Conservation (phyloP, 2,797 vertebrate genomes). For the Cygnus olor region DNA sequence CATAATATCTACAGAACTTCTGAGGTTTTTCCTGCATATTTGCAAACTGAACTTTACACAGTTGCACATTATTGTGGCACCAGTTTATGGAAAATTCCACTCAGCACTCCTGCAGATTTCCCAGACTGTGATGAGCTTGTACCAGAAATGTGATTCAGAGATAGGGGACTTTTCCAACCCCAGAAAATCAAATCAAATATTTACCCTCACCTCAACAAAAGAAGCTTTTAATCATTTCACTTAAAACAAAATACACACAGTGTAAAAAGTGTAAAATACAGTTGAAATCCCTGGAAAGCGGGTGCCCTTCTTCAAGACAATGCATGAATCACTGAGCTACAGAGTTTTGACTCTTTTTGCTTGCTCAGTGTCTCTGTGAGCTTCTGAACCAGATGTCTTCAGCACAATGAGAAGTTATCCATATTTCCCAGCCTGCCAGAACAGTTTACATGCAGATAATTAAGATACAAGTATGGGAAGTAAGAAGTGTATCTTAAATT, state of each 20-base stretch:
- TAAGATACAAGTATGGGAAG: neutral
- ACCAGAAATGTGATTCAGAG: conserved; percentile 18
- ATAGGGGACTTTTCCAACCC: neutral
- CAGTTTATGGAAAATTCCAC: neutral
- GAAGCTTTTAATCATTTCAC: neutral
- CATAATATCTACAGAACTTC: neutral
- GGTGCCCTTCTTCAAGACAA: neutral
- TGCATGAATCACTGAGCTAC: neutral
- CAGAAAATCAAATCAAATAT: neutral
- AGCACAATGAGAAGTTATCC: neutral
- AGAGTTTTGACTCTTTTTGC: neutral
- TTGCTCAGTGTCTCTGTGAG: neutral
- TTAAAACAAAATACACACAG: neutral
- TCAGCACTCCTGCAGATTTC: neutral
- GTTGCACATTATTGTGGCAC: neutral
- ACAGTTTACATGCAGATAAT: neutral
- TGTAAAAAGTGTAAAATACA: neutral
- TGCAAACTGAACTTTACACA: neutral
- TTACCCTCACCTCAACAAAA: neutral
- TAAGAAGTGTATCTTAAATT: neutral
- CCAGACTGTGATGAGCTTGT: neutral
- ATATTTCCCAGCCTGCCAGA: neutral
- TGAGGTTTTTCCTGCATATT: neutral
- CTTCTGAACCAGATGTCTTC: neutral
- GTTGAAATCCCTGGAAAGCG: neutral